Conservation (phyloP, 2,797 vertebrate genomes). For the Diceros bicornis region DNA sequence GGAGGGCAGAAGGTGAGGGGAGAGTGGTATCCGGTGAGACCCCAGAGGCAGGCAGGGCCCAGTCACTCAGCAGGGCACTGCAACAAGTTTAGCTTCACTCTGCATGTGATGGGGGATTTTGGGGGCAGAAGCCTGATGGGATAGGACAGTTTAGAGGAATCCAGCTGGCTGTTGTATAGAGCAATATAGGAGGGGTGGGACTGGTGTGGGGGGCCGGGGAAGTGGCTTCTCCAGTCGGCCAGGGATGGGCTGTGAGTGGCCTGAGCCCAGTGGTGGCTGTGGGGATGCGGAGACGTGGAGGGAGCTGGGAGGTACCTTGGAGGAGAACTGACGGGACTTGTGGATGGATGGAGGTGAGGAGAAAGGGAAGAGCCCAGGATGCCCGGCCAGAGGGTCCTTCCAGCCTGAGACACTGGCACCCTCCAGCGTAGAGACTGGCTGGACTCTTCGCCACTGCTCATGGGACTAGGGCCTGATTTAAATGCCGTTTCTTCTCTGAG, state of each 20-base stretch:
- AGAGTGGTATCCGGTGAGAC: not conserved
- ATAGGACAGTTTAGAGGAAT: not conserved
- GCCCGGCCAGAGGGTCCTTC: not conserved
- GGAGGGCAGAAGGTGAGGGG: not conserved
- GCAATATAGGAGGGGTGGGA: not conserved
- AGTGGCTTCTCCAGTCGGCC: not conserved
- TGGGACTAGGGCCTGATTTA: not conserved
- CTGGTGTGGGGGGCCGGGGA: not conserved
- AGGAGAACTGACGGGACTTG: not conserved
- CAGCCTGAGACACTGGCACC: not conserved
- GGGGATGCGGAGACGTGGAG: not conserved
- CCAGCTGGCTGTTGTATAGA: not conserved
- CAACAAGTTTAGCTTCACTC: not conserved
- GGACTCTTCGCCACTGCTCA: not conserved
- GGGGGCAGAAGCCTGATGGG: not conserved
- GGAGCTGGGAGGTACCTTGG: not conserved
- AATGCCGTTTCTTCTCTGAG: not conserved
- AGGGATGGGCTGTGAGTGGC: not conserved
- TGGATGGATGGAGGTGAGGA: not conserved
- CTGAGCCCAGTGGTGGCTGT: too few species aligned
- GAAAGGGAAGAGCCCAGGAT: not conserved
- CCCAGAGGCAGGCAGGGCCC: not conserved
- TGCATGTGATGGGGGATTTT: not conserved
- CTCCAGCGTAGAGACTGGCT: not conserved
- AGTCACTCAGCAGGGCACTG: not conserved